Evolutionary conservation across 1,140 invertebrate species (phyloP), one percentile per base, ranked within the genome.

Genomic region (Anagrus nilaparvatae): DNA sequence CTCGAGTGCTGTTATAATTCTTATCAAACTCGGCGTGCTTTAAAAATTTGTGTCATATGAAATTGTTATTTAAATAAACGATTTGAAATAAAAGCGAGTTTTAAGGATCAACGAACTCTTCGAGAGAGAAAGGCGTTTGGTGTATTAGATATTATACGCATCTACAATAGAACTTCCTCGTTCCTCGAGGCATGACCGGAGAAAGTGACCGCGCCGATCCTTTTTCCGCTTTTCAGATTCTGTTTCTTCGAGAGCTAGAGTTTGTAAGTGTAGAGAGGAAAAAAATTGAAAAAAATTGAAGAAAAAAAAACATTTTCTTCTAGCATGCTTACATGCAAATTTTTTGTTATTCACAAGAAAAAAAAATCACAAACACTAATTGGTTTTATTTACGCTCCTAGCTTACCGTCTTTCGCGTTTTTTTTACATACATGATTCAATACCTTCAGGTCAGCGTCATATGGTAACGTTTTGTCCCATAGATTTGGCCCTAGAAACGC

Each of bases 401-500:
- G 59, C 60, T 65, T 67, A 65, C 60, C 64, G 65, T 66, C 44
- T 59, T 55, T 58, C 58, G 60, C 55, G 47, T 58, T 56, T 52
- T 54, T 45, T 65, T 51, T 69, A 69, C 66, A 67, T 69, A 69
- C 66, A 69, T 69, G 66, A 49, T 69, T 69, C 69, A 77, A 77
- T 81, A 95, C 85, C 78, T 94, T 94, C 73, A 95, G 86, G 76
- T 93, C 87, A 63, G 83, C 79, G 71, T 90, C 85, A 59, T 88
- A 90, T 52, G 84, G 81, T 53, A 84, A 67, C 48, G 85, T 87
- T 70, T 92, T 93, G 69, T 94, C 88, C 91, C 91, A 95, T 20
- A 95, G 70, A 63, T 87, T 93, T 31, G 90, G 90, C 31, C 90
- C 90, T 43, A 96, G 76, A 71, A 94, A 94, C 55, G 91, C 90